Evolutionary conservation across 2,888 invertebrate genomes (phyloP).

Genomic region (Thyatira batis): DNA sequence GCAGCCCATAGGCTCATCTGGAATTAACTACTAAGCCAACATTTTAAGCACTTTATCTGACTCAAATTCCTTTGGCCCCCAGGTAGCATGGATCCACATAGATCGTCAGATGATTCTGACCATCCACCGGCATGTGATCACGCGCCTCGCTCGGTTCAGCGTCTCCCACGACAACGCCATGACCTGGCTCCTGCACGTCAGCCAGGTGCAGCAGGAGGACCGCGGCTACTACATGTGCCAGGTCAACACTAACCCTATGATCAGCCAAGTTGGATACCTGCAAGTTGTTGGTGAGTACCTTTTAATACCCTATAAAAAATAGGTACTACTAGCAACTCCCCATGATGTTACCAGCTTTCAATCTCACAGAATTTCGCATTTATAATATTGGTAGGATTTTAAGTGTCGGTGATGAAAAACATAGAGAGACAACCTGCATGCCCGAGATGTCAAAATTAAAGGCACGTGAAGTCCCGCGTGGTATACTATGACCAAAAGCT

Average conservation of each 20-base stretch:
- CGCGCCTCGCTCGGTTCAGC: slow-evolving; percentile 94
- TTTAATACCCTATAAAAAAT: no score
- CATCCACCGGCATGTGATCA: slow-evolving; percentile 95
- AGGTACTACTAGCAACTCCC: no score
- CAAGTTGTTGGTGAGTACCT: slow-evolving; percentile 93
- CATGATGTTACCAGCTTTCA: no score
- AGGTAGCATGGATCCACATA: slow-evolving; percentile 98
- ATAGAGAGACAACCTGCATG: no score
- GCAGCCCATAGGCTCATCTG: no score
- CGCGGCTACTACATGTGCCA: slow-evolving; percentile 96
- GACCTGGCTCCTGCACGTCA: slow-evolving; percentile 95
- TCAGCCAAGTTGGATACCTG: slow-evolving; percentile 95
- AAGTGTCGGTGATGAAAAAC: no score
- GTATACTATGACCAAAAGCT: no score
- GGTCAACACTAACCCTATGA: slow-evolving; percentile 96
- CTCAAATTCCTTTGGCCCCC: slow-evolving; percentile 30
- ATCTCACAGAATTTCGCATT: no score
- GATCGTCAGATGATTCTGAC: slow-evolving; percentile 96
- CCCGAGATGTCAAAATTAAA: no score
- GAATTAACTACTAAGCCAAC: background rate
- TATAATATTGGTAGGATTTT: no score
- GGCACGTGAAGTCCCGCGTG: no score
- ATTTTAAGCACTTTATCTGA: background rate
- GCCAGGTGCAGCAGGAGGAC: slow-evolving; percentile 95
- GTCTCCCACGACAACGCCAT: slow-evolving; percentile 95